A percentile compares a stretch with the other conserved stretches of the same genome.
Evolutionary conservation across 2,113 vertebrate species (phyloP).

Genomic region (Pongo pygmaeus): DNA sequence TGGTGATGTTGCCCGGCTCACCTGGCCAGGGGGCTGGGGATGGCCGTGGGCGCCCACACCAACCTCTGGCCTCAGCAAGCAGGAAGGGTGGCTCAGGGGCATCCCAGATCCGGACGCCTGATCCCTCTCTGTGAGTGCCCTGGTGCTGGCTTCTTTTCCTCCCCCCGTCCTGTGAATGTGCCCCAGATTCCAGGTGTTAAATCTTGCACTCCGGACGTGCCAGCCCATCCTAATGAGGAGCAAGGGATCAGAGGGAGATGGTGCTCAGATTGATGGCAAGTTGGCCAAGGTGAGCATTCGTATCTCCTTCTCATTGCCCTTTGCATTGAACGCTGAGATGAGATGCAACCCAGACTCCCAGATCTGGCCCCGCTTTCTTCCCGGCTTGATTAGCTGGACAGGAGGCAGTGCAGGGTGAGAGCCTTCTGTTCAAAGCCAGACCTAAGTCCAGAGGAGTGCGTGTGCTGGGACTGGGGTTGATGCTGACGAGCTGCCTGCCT

Average conservation of each 20-base stretch:
- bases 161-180: neutral
- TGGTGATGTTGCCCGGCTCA: constrained; percentile 50
- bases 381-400: neutral
- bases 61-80: too few relatives aligned
- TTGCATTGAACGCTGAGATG: rapidly evolving
- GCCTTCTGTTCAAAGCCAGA: neutral
- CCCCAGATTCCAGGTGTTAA: constrained; percentile 23
- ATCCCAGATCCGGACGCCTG: too few relatives aligned
- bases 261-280: constrained; percentile 16
- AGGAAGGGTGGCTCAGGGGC: too few relatives aligned
- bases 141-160: neutral
- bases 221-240: neutral
- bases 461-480: rapidly evolving
- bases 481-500: neutral
- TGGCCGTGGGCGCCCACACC: neutral
- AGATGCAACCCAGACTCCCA: neutral
- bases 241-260: neutral
- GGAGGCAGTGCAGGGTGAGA: neutral
- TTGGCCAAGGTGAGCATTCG: neutral
- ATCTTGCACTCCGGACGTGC: constrained; percentile 75
- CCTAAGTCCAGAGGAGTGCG: neutral
- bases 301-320: neutral
- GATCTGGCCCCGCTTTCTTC: neutral
- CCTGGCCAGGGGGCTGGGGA: constrained; percentile 18
- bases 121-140: neutral